These are phyloP conservation scores for Sebastes hubbsi DNA, from an alignment of 2,797 vertebrate species.

Conservation along the genomic window DNA sequence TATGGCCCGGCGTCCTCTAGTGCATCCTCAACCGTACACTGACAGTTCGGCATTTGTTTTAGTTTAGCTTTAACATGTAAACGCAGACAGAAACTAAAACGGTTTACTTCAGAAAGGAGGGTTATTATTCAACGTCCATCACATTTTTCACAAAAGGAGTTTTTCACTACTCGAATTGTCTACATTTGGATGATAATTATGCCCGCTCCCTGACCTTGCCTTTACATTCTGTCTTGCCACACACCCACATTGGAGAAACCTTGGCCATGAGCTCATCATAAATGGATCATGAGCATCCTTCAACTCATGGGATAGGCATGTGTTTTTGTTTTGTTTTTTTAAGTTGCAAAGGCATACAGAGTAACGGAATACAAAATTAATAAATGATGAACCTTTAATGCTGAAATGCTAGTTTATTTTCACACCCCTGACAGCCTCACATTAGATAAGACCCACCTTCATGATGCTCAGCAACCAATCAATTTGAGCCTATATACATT, in stretches of 20 bases:
- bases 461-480: neutral
- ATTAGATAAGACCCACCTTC: constrained; percentile 2
- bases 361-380: neutral
- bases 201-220: neutral
- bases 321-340: neutral
- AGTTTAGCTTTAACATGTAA: neutral
- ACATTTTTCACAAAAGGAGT: constrained; percentile 11
- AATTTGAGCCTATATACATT: neutral
- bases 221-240: neutral
- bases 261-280: neutral
- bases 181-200: neutral
- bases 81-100: neutral
- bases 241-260: neutral
- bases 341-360: neutral
- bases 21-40: neutral
- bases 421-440: neutral
- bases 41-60: neutral
- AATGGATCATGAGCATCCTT: neutral
- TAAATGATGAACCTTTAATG: neutral
- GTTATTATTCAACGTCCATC: constrained; percentile 34
- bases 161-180: neutral
- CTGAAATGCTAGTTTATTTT: neutral
- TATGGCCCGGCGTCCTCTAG: neutral
- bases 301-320: neutral
- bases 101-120: constrained; percentile 17